These are phyloP conservation scores for Rhynchopsitta pachyrhyncha DNA, from an alignment of 2,113 vertebrate genomes.

Conservation along the genomic window DNA sequence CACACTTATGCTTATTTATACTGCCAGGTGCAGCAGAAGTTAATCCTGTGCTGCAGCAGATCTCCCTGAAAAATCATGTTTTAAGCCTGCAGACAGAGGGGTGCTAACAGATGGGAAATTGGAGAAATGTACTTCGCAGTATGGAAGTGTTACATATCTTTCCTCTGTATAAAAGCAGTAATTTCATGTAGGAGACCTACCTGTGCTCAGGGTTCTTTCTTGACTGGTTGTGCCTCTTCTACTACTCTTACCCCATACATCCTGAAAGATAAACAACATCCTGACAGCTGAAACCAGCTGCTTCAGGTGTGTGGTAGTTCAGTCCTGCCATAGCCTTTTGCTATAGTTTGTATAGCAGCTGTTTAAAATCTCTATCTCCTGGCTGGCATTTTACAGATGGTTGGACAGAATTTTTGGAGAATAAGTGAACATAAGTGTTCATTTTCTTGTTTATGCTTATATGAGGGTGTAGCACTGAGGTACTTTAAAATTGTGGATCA, in stretches of 20 bases:
- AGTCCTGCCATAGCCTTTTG: rapidly evolving
- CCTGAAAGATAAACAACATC: neutral
- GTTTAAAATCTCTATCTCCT: neutral
- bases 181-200: rapidly evolving
- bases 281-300: neutral
- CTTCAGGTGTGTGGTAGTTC: neutral
- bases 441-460: neutral
- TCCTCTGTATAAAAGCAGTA: neutral
- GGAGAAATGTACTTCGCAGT: neutral
- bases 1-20: neutral
- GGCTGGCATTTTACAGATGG: neutral
- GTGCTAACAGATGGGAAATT: neutral
- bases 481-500: neutral
- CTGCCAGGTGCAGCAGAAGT: neutral
- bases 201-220: neutral
- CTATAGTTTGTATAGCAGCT: neutral
- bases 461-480: neutral
- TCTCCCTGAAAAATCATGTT: neutral
- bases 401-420: neutral
- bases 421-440: rapidly evolving
- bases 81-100: neutral
- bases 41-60: neutral
- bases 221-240: neutral
- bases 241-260: neutral
- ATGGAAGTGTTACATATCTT: rapidly evolving